Conservation (phyloP, 2,797 vertebrate genomes). For the Eremophila alpestris region DNA sequence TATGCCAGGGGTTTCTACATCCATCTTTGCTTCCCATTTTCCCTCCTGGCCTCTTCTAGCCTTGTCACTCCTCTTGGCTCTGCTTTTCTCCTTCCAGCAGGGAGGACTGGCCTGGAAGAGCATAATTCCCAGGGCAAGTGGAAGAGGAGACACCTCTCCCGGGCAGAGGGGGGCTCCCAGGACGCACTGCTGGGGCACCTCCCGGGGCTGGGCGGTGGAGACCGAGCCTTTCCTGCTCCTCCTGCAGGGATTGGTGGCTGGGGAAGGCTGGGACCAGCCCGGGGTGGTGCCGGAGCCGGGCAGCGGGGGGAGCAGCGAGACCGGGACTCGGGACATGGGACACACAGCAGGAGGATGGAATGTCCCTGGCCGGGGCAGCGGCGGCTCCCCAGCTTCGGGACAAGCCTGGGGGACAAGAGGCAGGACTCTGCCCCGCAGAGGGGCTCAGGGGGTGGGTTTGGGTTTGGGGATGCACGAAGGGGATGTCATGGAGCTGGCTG, state of each 20-base stretch:
- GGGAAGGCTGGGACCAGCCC: background rate
- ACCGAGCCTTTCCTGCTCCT: background rate
- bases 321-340: background rate
- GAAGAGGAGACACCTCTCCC: background rate
- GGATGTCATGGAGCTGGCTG: accelerated
- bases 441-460: too few relatives aligned
- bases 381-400: background rate
- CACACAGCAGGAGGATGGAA: accelerated
- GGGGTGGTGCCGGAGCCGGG: background rate
- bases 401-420: background rate
- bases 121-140: background rate
- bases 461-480: background rate
- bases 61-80: background rate
- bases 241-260: accelerated
- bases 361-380: background rate
- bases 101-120: background rate
- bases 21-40: background rate
- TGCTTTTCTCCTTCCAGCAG: background rate
- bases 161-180: background rate
- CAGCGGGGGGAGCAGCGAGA: background rate
- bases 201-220: background rate
- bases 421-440: accelerated
- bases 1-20: background rate
- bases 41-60: background rate
- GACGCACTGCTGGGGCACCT: background rate